A percentile compares a stretch with the other conserved stretches of the same genome.
Conservation (phyloP, 2,113 vertebrate species). For the Gopherus flavomarginatus region DNA sequence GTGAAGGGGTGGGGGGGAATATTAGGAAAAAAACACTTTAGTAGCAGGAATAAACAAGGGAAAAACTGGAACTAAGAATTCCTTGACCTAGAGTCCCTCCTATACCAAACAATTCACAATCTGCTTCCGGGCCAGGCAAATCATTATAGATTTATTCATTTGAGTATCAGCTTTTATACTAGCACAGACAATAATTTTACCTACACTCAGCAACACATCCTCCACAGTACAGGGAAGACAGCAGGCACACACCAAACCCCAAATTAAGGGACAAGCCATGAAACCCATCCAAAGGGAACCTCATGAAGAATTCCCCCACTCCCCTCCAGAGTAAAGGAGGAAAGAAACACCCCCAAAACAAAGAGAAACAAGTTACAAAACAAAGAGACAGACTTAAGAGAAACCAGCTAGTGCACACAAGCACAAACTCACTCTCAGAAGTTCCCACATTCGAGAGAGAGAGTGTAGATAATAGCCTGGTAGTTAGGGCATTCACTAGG, state of each 20-base stretch:
- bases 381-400: neutral
- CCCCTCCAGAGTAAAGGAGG: neutral
- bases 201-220: neutral
- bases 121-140: neutral
- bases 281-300: neutral
- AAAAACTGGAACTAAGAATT: neutral
- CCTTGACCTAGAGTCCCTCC: neutral
- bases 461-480: neutral
- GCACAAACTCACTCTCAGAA: neutral
- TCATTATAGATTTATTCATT: neutral
- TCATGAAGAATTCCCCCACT: no score
- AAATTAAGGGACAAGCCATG: neutral
- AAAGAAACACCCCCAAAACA: neutral
- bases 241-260: neutral
- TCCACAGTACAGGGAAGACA: neutral
- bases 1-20: neutral
- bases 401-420: neutral
- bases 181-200: neutral
- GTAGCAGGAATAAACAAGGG: neutral
- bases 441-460: neutral
- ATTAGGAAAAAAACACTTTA: neutral
- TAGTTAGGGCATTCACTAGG: neutral
- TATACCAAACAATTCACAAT: no score
- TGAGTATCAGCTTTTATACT: neutral
- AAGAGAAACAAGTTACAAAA: neutral